phyloP scores from a whole-genome alignment of 2,888 invertebrate species.

The Coelogynopora nodosa region DNA sequence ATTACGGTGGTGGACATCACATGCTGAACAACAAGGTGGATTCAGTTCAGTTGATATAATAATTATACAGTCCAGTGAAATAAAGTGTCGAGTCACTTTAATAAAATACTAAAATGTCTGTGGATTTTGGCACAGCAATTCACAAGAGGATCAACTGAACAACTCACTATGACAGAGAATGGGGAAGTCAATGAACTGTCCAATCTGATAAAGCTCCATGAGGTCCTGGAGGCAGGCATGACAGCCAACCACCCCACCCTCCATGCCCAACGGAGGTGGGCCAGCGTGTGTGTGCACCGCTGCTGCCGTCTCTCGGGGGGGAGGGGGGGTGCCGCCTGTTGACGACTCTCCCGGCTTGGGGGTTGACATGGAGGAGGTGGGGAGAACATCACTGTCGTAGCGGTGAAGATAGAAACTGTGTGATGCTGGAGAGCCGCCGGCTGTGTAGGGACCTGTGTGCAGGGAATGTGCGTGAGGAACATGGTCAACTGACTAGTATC shows the following conservation, averaged over 20 bases:
- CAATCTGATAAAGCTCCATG: slow-evolving; percentile 94
- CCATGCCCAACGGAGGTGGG: neutral
- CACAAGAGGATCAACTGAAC: neutral
- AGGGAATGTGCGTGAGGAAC: too few species aligned
- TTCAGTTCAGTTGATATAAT: too few species aligned
- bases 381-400: neutral
- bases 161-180: slow-evolving; percentile 76
- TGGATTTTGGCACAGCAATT: too few species aligned
- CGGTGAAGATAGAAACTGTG: neutral
- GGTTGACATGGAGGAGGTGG: neutral
- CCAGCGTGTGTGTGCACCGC: slow-evolving; percentile 15
- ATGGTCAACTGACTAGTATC: too few species aligned
- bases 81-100: too few species aligned
- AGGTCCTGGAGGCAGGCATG: slow-evolving; percentile 42
- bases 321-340: neutral
- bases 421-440: neutral
- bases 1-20: too few species aligned
- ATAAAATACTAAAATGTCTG: too few species aligned
- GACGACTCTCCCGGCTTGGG: neutral
- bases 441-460: too few species aligned
- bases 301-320: neutral
- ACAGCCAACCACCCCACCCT: neutral
- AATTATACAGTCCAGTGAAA: too few species aligned
- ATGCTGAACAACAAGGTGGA: too few species aligned
- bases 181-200: slow-evolving; percentile 86